These are phyloP conservation scores for Chelonoidis abingdonii DNA, from an alignment of 2,113 vertebrate species.

Conservation along the genomic window DNA sequence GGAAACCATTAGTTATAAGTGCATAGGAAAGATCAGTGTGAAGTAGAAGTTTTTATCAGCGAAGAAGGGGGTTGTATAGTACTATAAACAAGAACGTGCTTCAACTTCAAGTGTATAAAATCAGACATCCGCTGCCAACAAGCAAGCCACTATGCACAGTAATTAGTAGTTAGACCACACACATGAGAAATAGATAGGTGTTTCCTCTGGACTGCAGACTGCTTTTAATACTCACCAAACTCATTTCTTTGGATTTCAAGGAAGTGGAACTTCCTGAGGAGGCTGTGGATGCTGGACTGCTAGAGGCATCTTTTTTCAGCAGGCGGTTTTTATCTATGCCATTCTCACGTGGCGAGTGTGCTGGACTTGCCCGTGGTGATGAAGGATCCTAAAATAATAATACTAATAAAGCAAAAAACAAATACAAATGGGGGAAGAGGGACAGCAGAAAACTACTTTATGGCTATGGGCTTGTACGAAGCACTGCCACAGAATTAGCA, in stretches of 20 bases:
- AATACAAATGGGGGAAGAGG: not conserved
- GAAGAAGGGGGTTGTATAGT: not conserved
- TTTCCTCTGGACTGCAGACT: not conserved
- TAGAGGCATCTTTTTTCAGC: constrained; percentile 87
- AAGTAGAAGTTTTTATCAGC: not conserved
- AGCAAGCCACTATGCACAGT: not conserved
- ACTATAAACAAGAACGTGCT: not conserved
- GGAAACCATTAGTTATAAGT: not conserved
- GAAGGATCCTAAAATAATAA: constrained; percentile 82
- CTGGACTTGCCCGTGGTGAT: constrained; percentile 85
- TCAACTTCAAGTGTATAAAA: not conserved
- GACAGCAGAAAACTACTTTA: not conserved
- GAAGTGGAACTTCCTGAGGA: constrained; percentile 88
- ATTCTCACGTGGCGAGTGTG: constrained; percentile 86
- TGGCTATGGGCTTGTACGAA: not conserved
- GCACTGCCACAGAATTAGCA: not conserved
- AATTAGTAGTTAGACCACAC: not conserved
- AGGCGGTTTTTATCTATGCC: constrained; percentile 87
- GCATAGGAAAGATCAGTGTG: not conserved
- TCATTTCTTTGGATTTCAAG: constrained; percentile 89
- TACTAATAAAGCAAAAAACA: not conserved
- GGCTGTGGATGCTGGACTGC: constrained; percentile 87
- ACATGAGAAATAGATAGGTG: not conserved
- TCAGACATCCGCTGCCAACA: not conserved
- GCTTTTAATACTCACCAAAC: constrained; percentile 76